Percentiles rank a stretch among this genome's conserved stretches.
These are phyloP conservation scores for Maccullochella peelii DNA, from an alignment of 2,113 vertebrate genomes.

Conservation along the genomic window DNA sequence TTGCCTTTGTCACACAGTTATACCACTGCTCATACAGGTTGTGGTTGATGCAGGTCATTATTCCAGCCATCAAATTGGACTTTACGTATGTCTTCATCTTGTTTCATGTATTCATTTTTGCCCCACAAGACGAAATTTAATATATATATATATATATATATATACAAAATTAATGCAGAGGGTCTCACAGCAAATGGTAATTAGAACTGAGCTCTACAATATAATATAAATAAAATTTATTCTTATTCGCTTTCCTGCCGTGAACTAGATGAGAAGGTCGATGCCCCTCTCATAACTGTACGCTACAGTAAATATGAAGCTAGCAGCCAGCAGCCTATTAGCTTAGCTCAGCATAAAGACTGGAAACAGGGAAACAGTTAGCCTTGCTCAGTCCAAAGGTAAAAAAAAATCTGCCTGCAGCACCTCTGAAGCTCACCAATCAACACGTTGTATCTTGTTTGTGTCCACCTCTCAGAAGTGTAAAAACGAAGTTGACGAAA, in stretches of 20 bases:
- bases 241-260: not conserved
- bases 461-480: not conserved
- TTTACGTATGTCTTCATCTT: not conserved
- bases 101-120: not conserved
- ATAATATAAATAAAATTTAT: not conserved
- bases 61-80: not conserved
- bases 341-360: not conserved
- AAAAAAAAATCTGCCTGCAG: not conserved
- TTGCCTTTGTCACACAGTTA: constrained; percentile 3
- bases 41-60: not conserved
- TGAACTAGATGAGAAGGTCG: not conserved
- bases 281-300: not conserved
- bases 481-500: not conserved
- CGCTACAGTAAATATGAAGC: not conserved
- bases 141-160: too few relatives aligned
- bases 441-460: not conserved
- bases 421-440: not conserved
- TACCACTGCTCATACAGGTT: not conserved
- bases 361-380: not conserved
- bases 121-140: too few relatives aligned
- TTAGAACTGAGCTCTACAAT: not conserved
- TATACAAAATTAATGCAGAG: constrained; percentile 1
- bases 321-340: not conserved
- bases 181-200: constrained; percentile 18
- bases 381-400: not conserved